phyloP scores from a whole-genome alignment of 2,797 vertebrate species.

The Lepidocolaptes lacrymiger region DNA sequence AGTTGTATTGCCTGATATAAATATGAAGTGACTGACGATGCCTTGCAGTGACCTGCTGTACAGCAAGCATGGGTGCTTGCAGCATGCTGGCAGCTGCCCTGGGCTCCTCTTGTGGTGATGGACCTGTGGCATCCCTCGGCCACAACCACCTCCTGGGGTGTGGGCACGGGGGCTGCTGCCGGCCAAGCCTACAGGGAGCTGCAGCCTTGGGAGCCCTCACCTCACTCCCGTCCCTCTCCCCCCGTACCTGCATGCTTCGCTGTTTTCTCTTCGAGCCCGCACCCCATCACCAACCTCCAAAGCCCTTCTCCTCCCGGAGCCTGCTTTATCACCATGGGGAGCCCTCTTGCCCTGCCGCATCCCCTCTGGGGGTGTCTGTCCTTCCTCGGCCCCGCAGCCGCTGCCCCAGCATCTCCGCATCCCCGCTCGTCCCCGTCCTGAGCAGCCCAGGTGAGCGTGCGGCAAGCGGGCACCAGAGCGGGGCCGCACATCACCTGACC shows the following conservation, averaged over 20 bases:
- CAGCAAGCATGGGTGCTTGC: rapidly evolving
- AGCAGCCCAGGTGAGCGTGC: slow-evolving; percentile 44
- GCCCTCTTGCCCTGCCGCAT: background rate
- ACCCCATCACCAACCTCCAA: background rate
- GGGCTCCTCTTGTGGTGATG: background rate
- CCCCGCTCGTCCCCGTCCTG: background rate
- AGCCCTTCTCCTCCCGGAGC: background rate
- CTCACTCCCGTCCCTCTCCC: rapidly evolving
- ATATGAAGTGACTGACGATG: background rate
- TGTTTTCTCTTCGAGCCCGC: background rate
- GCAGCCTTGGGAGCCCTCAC: background rate
- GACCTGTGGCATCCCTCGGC: background rate
- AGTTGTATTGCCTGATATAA: background rate
- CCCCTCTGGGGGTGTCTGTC: background rate
- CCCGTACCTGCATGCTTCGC: background rate
- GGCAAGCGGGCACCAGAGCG: background rate
- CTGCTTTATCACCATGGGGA: background rate
- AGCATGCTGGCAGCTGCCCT: background rate
- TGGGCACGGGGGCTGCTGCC: background rate
- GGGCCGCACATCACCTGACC: slow-evolving; percentile 81
- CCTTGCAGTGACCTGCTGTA: background rate
- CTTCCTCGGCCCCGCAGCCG: rapidly evolving
- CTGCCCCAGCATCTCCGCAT: background rate
- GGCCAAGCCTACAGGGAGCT: background rate
- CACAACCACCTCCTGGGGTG: rapidly evolving